phyloP scores from a whole-genome alignment of 2,797 vertebrate species.

The Hydrocynus forskahlii region DNA sequence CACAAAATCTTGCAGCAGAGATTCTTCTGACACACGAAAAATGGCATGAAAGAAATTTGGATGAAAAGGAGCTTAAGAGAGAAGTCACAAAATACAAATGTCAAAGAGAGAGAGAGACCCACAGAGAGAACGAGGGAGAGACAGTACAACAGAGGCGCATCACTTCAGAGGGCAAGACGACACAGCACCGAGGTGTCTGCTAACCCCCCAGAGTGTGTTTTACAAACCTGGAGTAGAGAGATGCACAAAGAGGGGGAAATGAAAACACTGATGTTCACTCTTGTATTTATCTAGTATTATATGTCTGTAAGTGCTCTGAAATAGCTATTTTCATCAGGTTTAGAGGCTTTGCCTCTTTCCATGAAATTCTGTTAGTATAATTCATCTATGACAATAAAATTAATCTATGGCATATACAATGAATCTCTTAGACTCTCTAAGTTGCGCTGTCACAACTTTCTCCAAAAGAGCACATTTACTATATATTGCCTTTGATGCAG shows the following conservation, averaged over 20 bases:
- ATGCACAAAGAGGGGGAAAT: constrained; percentile 12
- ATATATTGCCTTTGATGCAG: constrained; percentile 2
- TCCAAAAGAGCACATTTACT: not conserved
- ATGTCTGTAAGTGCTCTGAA: constrained; percentile 6
- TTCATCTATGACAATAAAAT: not conserved
- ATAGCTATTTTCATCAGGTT: not conserved
- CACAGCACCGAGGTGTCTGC: constrained; percentile 29
- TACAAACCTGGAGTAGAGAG: constrained; percentile 30
- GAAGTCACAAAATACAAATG: not conserved
- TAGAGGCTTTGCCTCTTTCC: not conserved
- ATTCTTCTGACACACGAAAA: constrained; percentile 3
- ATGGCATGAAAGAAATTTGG: constrained; percentile 4
- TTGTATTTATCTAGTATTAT: constrained; percentile 32
- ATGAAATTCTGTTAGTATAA: not conserved
- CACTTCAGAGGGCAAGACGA: constrained; percentile 45
- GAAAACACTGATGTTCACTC: constrained; percentile 36
- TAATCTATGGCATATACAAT: not conserved
- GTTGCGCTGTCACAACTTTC: not conserved
- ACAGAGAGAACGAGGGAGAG: not conserved
- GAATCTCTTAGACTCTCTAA: not conserved
- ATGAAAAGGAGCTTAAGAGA: constrained; percentile 1
- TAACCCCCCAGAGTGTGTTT: constrained; percentile 36
- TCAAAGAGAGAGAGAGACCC: not conserved
- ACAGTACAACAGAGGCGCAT: constrained; percentile 20
- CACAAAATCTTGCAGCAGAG: constrained; percentile 5